Base-by-base conservation (phyloP, 1,140 invertebrate species). In the Thaumetopoea pityocampa region DNA sequence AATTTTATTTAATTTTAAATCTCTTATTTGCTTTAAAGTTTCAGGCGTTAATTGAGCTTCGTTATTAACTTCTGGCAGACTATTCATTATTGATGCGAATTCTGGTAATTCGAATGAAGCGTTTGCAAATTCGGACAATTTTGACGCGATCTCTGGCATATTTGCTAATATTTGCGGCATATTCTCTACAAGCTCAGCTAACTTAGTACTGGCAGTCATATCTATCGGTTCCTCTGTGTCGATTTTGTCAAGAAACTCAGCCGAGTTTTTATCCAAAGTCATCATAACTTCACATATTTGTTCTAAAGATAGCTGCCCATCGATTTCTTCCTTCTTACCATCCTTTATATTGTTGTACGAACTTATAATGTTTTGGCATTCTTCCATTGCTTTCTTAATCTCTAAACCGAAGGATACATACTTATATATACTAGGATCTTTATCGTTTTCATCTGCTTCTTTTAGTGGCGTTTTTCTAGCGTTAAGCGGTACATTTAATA, bases 111-210 rank as follows among this genome's bases (percentile, higher is more conserved):
- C 80, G 26, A 77, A 68, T 0, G 67, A 70, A 0, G 69, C 59
- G 44, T 74, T 76, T 0, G 77, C 71, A 11, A 81, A 78, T 46
- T 83, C 79, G 0, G 70, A 70, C 3, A 83, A 30, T 35, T 80
- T 80, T 0, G 70, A 65, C 1, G 80, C 73, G 3, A 84, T 73
- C 33, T 80, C 78, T 0, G 80, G 80, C 76, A 82, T 84, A 37
- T 76, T 84, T 0, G 78, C 80, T 32, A 84, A 23, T n/a, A 81
- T 81, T 16, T 79, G 77, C 0, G 80, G 80, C 77, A 84, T 80
- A 18, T 73, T 81, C 22, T 81, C 74, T 0, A 81, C 71, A 8
- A 84, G 37, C 14, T 80, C 74, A 0, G 64, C 62, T 15, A 83
- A 28, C 42, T 79, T 83, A 0, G 67, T 60, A 5, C 74, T 78